Percentiles rank a stretch among this genome's conserved stretches.
These are phyloP conservation scores for Oeneis ivallda DNA, from an alignment of 2,888 invertebrate species.

Conservation along the genomic window DNA sequence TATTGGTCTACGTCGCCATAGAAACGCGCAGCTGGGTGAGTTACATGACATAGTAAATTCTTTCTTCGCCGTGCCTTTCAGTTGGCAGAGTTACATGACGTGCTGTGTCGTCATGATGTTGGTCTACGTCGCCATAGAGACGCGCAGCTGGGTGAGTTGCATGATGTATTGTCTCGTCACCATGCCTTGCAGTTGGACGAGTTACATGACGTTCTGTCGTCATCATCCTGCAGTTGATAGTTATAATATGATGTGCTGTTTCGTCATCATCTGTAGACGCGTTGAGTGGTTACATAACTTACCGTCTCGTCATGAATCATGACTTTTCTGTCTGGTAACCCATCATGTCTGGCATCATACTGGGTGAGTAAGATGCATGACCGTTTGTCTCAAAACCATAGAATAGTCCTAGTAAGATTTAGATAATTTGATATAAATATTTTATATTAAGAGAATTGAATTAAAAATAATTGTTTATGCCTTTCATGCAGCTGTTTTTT, in stretches of 20 bases:
- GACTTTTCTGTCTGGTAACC: too few relatives aligned
- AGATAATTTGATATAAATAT: too few relatives aligned
- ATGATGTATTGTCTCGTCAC: background rate
- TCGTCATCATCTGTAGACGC: background rate
- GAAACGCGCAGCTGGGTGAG: background rate
- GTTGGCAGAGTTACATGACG: background rate
- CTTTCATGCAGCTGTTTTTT: conserved; percentile 69
- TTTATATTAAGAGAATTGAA: too few relatives aligned
- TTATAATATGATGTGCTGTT: background rate
- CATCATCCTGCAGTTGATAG: background rate
- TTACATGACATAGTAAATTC: background rate
- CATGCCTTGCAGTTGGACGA: background rate
- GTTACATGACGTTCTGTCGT: background rate
- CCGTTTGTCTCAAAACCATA: too few relatives aligned
- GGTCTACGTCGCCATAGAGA: background rate
- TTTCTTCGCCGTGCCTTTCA: background rate
- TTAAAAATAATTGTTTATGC: background rate
- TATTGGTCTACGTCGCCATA: too few relatives aligned
- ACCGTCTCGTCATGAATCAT: background rate
- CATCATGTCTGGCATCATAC: too few relatives aligned
- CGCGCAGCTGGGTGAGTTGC: background rate
- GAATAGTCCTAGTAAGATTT: too few relatives aligned
- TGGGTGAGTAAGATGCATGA: too few relatives aligned
- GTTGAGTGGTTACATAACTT: background rate
- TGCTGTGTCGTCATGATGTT: background rate